Evolutionary conservation across 2,888 invertebrate species (phyloP), one percentile per base, ranked within the genome.

Genomic region (Campaea margaritaria): DNA sequence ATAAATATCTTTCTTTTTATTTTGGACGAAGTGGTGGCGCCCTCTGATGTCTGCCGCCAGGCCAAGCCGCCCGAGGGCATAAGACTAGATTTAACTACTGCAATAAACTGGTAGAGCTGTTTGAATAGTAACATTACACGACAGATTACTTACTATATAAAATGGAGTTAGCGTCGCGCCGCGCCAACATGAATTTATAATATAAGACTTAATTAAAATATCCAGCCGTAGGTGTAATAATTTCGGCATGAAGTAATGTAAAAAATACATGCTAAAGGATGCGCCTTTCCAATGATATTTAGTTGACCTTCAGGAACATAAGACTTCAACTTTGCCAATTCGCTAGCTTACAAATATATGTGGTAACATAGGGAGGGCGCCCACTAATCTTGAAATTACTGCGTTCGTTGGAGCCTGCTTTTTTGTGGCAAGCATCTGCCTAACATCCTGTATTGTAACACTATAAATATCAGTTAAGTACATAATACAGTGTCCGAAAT

Each of bases 201-300:
- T 9, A 7, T 31, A 1, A 31, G 21, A 21, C 21, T 2, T 31
- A 31, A 31, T 31, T 31, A 31, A 27, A 31, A n/a, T 36, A 36
- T 36, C 4, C 1, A 36, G 21, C 5, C 0, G n/a, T 27, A 42
- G 42, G 11, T 42, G 21, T 21, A 21, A 16, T 16, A 10, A 42
- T 42, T 39, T 14, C n/a, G 28, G 14, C 27, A 43, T 36, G 42
- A 21, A 27, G 48, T 31, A 49, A 41, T 39, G 8, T 41, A 50
- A 58, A 51, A 46, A 44, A 44, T 16, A 0, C 12, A 16, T 47
- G 10, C 14, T 48, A 53, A 27, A 62, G 28, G 55, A 60, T 52
- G n/a, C 38, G 49, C 60, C 69, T 67, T 65, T 69, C 68, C 63
- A 67, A 62, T 78, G 76, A 75, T 78, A 75, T 80, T 81, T 75